Percentiles rank a stretch among this genome's conserved stretches.
These are phyloP conservation scores for Drosophila seclusa DNA, from an alignment of 2,888 invertebrate genomes.

Conservation along the genomic window DNA sequence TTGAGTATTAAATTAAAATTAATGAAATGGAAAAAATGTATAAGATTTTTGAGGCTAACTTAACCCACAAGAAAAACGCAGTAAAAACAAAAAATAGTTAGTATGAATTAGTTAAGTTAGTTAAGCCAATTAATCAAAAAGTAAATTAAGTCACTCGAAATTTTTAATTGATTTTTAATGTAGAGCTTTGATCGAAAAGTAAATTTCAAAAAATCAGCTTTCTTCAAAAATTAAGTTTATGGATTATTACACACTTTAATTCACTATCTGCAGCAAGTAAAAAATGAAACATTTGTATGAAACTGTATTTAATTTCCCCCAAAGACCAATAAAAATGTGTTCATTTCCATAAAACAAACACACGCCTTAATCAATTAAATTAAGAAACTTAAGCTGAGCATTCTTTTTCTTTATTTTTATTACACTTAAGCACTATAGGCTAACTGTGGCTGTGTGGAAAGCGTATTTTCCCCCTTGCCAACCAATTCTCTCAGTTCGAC, in stretches of 20 bases:
- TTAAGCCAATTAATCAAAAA: background rate
- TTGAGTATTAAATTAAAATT: background rate
- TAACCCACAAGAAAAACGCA: background rate
- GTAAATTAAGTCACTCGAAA: background rate
- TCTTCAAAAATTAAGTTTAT: background rate
- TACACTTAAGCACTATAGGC: slow-evolving; percentile 9
- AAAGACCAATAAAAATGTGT: background rate
- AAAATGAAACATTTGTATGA: no score
- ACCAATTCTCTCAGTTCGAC: background rate
- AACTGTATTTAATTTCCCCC: background rate
- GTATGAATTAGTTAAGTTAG: background rate
- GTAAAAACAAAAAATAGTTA: background rate
- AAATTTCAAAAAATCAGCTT: background rate
- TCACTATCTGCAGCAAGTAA: background rate
- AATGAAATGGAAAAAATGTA: background rate
- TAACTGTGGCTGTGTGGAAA: background rate
- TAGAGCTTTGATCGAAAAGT: no score
- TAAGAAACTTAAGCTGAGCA: slow-evolving; percentile 23
- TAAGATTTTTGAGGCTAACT: background rate
- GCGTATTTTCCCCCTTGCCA: background rate
- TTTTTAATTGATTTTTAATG: background rate
- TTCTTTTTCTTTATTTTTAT: slow-evolving; percentile 7
- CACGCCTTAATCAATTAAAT: slow-evolving; percentile 18
- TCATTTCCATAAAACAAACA: slow-evolving; percentile 2
- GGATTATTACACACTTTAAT: background rate